Percentiles rank a stretch among this genome's conserved stretches.
These are phyloP conservation scores for Amphiprion percula DNA, from an alignment of 2,113 vertebrate species.

Conservation along the genomic window DNA sequence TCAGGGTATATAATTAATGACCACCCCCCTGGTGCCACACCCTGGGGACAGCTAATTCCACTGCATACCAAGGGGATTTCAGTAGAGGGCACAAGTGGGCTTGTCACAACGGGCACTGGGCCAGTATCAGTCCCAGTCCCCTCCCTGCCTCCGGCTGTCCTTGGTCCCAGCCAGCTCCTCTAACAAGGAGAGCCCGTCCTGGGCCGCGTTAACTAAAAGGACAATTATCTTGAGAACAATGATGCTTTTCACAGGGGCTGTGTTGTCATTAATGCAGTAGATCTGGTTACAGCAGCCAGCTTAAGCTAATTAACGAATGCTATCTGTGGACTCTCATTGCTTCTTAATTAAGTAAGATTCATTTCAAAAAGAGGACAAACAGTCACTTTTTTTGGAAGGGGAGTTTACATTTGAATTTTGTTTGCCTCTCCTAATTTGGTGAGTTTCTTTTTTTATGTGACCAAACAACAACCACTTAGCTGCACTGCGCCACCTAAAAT, in stretches of 20 bases:
- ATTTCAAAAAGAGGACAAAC: constrained; percentile 81
- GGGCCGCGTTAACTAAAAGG: constrained; percentile 87
- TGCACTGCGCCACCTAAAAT: constrained; percentile 4
- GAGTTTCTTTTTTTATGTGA: constrained; percentile 28
- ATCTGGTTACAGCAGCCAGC: constrained; percentile 88
- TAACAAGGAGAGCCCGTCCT: constrained; percentile 86
- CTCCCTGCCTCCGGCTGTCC: constrained; percentile 83
- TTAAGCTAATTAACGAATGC: constrained; percentile 88
- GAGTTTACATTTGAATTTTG: constrained; percentile 35
- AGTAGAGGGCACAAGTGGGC: constrained; percentile 87
- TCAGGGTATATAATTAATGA: constrained; percentile 88
- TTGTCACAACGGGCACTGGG: constrained; percentile 84
- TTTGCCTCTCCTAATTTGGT: constrained; percentile 47
- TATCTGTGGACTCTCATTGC: constrained; percentile 86
- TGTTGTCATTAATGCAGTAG: constrained; percentile 87
- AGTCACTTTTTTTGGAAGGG: constrained; percentile 52
- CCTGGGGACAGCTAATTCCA: constrained; percentile 86
- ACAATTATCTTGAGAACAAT: constrained; percentile 90
- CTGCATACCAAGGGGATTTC: constrained; percentile 85
- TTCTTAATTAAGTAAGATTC: constrained; percentile 87
- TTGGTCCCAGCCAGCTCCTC: constrained; percentile 82
- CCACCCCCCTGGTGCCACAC: constrained; percentile 80
- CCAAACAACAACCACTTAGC: constrained; percentile 28
- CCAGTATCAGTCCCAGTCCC: constrained; percentile 82
- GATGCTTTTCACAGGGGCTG: constrained; percentile 87